Evolutionary conservation across 2,888 invertebrate species (phyloP), one percentile per base, ranked within the genome.

Genomic region (Noctua comes): DNA sequence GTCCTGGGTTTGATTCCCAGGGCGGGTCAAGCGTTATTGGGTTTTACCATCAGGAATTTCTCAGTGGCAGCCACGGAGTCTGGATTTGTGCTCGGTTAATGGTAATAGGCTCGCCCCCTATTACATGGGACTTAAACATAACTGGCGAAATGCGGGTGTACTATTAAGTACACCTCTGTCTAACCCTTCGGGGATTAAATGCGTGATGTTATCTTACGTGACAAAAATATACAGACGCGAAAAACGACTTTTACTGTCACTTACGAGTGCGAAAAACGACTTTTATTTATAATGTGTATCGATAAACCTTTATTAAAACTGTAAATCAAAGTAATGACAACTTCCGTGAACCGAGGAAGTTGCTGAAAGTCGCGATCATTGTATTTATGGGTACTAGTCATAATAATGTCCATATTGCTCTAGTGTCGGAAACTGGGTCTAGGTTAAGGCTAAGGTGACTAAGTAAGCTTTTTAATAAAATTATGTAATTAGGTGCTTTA

Each of bases 341-440:
- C 51, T 82, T 86, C 86, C 86, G 66, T 46, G 0, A 16, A 68
- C 40, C 6, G 1, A 73, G 86, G 86, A 82, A 82, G 76, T 66
- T 3, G 11, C 59, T 73, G 62, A 73, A 76, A 82, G 54, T 64
- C 43, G 43, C 24, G 16, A 62, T 31, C 11, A 27, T 46, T 40
- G 0, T 40, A 43, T 48, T 27, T 62, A 76, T 64, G 11, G 27
- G 4, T n/a, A 2, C 6, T 31, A 68, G 36, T 54, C 3, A 65
- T 73, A 21, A 80, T 46, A 65, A 64, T 31, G 36, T 31, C 43
- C 40, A 24, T 68, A 65, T 54, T 69, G n/a, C 31, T 36, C 57
- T 69, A 21, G 43, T 69, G 11, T n/a, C 54, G 48, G 36, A 51
- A 69, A 66, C 36, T 82, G 4, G 54, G 13, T 27, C 68, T 82